Evolutionary conservation across 2,113 vertebrate species (phyloP), one percentile per base, ranked within the genome.

Genomic region (Leuciscus idus): DNA sequence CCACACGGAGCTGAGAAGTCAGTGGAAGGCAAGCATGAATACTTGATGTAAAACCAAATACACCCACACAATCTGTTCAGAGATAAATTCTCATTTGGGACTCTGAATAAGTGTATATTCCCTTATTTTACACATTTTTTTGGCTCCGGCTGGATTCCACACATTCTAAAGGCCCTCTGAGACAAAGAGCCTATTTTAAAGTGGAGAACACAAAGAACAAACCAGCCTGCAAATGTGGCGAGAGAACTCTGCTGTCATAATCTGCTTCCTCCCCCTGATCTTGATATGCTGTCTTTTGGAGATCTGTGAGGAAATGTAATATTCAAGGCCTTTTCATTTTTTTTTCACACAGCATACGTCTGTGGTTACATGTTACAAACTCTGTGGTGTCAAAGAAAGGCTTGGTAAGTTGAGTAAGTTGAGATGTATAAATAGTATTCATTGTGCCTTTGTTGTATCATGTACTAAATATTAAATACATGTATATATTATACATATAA

Each of bases 1-100:
- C 92, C 92, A 86, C 90, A 93, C 62, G 7, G 15, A 76, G 23
- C 91, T 93, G 87, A 73, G 33, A 75, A 33, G 43, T 28, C 46
- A 62, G 28, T 70, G 26, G 36, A 59, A 26, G 26, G n/a, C 59
- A 15, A n/a, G 77, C 33, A 43, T 80, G 77, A 73, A 80, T 64
- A 2, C 3, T 36, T 43, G 28, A 3, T 28, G 17, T 64, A 62
- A 30, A 68, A 66, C 23, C 48, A 81, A 73, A 26, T 33, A n/a
- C 3, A 46, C 23, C 1, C n/a, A 17, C n/a, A 62, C 21, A 28
- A 36, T 64, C 73, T 79, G 30, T 77, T 33, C 50, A 70, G 75
- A 43, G 33, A 39, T 28, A 70, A 12, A 48, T 15, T 75, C 43
- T 15, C n/a, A 50, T 43, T n/a, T 73, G 36, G n/a, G 66, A 19